Conservation (phyloP, 2,113 vertebrate species). For the Turnix velox region DNA sequence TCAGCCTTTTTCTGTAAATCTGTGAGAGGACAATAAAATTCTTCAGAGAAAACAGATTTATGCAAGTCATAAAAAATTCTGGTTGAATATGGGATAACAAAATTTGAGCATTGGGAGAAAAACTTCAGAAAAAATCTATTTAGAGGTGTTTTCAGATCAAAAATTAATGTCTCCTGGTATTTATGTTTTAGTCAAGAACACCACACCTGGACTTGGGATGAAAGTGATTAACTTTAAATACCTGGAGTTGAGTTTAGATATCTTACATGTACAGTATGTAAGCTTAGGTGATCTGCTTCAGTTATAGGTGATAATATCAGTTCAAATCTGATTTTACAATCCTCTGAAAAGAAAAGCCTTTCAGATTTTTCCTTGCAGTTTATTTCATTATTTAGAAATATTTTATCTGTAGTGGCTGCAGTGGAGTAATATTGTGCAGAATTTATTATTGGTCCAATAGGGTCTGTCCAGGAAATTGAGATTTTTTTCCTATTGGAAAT, state of each 20-base stretch:
- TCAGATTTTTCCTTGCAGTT: background rate
- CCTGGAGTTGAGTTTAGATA: background rate
- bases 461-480: background rate
- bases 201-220: background rate
- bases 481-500: background rate
- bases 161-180: background rate
- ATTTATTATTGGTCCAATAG: background rate
- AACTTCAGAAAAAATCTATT: background rate
- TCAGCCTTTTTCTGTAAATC: background rate
- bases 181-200: background rate
- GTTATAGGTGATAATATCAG: background rate
- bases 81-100: background rate
- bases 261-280: background rate
- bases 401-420: background rate
- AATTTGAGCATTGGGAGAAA: background rate
- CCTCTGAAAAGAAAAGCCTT: background rate
- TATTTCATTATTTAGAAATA: background rate
- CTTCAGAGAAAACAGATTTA: background rate
- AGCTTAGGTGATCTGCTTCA: background rate
- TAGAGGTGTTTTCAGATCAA: background rate
- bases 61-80: background rate
- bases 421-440: background rate
- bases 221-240: background rate
- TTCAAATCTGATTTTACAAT: background rate
- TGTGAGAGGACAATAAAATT: background rate